These are phyloP conservation scores for Monarcha castaneiventris DNA, from an alignment of 2,113 vertebrate species.

Conservation along the genomic window DNA sequence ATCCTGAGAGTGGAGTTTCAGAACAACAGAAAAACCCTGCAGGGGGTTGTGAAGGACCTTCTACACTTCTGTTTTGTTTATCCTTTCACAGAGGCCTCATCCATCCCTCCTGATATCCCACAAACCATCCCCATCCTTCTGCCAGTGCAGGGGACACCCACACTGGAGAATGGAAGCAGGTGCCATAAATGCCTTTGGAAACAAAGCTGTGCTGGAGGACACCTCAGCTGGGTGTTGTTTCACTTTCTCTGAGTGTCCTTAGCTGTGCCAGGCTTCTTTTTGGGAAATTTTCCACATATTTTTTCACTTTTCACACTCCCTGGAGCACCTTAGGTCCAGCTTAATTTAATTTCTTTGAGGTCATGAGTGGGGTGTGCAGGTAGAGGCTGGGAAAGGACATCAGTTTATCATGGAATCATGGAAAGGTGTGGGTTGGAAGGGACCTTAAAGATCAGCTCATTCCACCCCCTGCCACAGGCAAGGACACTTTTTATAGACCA, in stretches of 20 bases:
- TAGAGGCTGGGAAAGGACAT: background rate
- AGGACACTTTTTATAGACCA: background rate
- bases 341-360: background rate
- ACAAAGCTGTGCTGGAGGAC: background rate
- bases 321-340: background rate
- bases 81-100: background rate
- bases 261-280: background rate
- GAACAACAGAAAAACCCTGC: background rate
- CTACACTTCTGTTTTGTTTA: background rate
- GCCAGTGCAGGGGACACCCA: background rate
- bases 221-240: background rate
- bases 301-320: background rate
- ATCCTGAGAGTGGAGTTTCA: background rate
- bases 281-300: background rate
- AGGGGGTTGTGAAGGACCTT: background rate
- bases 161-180: background rate
- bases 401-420: background rate
- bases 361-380: background rate
- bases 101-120: background rate
- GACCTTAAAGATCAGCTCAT: background rate
- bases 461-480: accelerated
- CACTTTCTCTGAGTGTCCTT: background rate
- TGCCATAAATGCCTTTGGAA: background rate
- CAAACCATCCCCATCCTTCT: background rate
- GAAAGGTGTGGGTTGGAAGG: background rate